phyloP scores from a whole-genome alignment of 2,113 vertebrate species.

The Sinosuthora webbiana region DNA sequence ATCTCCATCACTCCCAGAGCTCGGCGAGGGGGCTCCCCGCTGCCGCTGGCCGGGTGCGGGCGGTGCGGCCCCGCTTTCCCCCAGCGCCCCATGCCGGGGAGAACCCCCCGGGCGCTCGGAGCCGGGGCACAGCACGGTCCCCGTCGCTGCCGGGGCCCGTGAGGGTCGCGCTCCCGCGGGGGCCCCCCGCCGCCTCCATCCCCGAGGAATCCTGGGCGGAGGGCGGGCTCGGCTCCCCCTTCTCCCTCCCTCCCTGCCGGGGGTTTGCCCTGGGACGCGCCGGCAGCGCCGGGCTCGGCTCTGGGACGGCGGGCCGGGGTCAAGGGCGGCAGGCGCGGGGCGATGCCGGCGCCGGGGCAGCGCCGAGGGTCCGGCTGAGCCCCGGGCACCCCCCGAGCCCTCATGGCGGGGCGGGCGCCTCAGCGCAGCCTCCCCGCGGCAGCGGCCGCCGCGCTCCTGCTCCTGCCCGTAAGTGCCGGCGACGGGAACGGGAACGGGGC shows the following conservation, averaged over 20 bases:
- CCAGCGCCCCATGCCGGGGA: fast-evolving
- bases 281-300: background rate
- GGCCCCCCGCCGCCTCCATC: constrained; percentile 31
- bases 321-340: background rate
- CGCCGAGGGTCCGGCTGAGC: background rate
- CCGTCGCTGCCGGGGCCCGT: background rate
- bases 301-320: background rate
- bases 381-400: background rate
- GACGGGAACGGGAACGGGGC: background rate
- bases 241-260: background rate
- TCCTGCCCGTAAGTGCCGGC: constrained; percentile 39
- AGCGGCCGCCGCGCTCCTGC: constrained; percentile 21
- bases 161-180: background rate
- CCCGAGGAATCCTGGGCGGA: constrained; percentile 20
- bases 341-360: background rate
- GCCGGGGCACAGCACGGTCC: fast-evolving
- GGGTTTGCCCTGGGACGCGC: constrained; percentile 45
- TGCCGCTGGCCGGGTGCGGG: fast-evolving
- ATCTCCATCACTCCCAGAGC: background rate
- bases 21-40: background rate
- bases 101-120: fast-evolving
- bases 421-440: constrained; percentile 28
- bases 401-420: constrained; percentile 15
- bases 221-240: constrained; percentile 44
- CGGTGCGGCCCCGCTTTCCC: background rate